A percentile compares a stretch with the other conserved stretches of the same genome.
Evolutionary conservation across 2,113 vertebrate species (phyloP).

Genomic region (Coracopsis vasa): DNA sequence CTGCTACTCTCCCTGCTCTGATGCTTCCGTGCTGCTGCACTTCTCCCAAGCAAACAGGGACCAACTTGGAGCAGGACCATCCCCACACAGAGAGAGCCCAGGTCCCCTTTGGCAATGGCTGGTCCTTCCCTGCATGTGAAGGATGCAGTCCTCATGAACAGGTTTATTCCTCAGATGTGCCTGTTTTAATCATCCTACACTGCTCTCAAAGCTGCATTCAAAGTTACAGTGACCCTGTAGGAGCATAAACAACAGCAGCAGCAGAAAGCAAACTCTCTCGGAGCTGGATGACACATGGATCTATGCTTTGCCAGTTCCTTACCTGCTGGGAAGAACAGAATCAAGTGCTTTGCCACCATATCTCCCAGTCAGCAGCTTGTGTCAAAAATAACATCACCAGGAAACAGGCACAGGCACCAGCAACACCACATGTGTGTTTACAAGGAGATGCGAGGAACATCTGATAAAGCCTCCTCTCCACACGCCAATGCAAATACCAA

Average conservation of each 20-base stretch:
- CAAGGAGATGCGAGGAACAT: background rate
- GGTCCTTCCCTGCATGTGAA: background rate
- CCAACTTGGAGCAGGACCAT: accelerated
- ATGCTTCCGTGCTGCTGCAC: background rate
- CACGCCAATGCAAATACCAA: background rate
- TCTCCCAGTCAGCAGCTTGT: background rate
- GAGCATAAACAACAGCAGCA: background rate
- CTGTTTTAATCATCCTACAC: background rate
- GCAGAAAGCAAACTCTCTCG: background rate
- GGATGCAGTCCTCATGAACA: background rate
- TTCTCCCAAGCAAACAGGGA: background rate
- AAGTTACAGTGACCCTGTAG: background rate
- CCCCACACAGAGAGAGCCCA: background rate
- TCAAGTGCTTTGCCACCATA: background rate
- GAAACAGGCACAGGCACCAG: background rate
- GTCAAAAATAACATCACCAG: background rate
- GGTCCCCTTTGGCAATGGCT: background rate
- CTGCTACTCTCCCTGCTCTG: background rate
- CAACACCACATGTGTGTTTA: accelerated
- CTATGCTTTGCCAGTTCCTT: background rate
- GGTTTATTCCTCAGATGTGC: background rate
- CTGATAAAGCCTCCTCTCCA: background rate
- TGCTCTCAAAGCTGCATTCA: background rate
- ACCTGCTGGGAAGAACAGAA: conserved; percentile 13
- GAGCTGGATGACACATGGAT: background rate